Base-by-base conservation (phyloP, 2,888 invertebrate species). In the Cosmia trapezina region DNA sequence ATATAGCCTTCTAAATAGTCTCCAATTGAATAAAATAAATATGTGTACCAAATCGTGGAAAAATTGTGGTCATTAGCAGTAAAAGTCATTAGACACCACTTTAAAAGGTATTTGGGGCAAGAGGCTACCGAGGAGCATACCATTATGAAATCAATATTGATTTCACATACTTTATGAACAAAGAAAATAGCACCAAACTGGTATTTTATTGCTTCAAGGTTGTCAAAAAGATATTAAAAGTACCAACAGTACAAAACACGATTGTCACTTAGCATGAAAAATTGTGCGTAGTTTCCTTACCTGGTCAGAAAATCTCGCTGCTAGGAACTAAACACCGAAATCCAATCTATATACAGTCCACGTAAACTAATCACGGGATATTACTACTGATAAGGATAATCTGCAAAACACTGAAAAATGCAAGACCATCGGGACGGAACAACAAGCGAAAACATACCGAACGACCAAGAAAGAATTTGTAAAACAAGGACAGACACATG, bases 231-330 rank as follows among this genome's bases (percentile, higher is more conserved):
- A 93, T 93, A 91, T 84, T 88, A 80, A 82, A 84, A 60, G 78
- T 84, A 84, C 80, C 80, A 83, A 78, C 77, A 81, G 77, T 79
- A 79, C 65, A 76, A 86, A 89, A 88, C 83, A 88, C 75, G 85
- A 92, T 90, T 94, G 94, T 93, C 95, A 94, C 86, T 88, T 85
- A 75, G 77, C 83, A 66, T 67, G 75, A 86, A 86, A 83, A 89
- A 91, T 91, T 92, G 91, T 95, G 94, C 95, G 95, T 92, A 95
- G 86, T 86, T 75, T 85, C 85, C 94, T 91, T 89, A 96, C 95
- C 95, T 94, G 90, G 59, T 88, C 85, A 76, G 81, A 85, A 78
- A 80, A 70, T 75, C 76, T 70, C 78, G 81, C 74, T 73, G 81
- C 79, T 83, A 70, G 76, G 74, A 81, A 84, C 77, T 83, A 77